These are phyloP conservation scores for Heterotilapia buettikoferi DNA, from an alignment of 2,113 vertebrate species.

Conservation along the genomic window DNA sequence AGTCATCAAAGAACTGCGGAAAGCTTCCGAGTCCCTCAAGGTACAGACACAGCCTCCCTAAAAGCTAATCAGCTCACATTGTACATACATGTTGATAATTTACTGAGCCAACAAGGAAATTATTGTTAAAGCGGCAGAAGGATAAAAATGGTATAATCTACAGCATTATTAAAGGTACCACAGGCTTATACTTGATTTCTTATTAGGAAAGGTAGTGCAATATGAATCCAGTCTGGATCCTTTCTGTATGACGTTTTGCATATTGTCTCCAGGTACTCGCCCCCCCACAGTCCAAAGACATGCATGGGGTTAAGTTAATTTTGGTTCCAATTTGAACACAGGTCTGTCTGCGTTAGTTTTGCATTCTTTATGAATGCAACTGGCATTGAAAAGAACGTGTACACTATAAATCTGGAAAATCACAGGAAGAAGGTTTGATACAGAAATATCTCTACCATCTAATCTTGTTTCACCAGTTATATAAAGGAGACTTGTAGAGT, in stretches of 20 bases:
- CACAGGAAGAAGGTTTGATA: background rate
- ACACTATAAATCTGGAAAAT: background rate
- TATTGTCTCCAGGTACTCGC: background rate
- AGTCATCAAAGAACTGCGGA: conserved; percentile 94
- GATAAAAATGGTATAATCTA: background rate
- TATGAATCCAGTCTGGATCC: background rate
- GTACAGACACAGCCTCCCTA: conserved; percentile 47
- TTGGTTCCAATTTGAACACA: background rate
- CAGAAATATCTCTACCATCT: background rate
- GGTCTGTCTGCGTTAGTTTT: background rate
- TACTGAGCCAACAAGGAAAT: background rate
- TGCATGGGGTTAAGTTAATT: background rate
- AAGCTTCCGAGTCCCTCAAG: conserved; percentile 90
- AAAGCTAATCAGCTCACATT: background rate
- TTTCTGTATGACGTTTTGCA: background rate
- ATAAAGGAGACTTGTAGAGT: background rate
- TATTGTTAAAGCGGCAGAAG: background rate
- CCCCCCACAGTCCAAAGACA: background rate
- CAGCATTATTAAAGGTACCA: background rate
- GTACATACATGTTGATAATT: background rate
- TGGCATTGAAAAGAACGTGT: too few relatives aligned
- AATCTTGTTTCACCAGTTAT: background rate
- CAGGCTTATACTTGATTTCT: background rate
- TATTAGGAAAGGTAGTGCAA: background rate
- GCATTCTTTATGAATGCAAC: background rate